Evolutionary conservation across 2,797 vertebrate genomes (phyloP).

Genomic region (Brachyrhaphis roseni): DNA sequence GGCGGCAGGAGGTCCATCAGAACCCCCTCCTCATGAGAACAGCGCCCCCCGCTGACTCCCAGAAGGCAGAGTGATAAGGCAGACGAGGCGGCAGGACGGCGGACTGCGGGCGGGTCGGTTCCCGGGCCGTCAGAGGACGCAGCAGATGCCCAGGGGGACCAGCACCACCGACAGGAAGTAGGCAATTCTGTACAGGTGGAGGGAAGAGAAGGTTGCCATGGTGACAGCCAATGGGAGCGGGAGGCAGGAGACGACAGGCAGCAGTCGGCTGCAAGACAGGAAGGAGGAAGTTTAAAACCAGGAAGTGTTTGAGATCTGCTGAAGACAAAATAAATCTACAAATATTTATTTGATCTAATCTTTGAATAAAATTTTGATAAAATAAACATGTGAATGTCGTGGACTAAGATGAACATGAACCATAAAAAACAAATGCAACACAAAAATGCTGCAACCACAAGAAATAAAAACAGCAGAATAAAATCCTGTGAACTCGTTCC

Average conservation of each 20-base stretch:
- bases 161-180: conserved; percentile 86
- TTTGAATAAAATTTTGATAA: too few relatives aligned
- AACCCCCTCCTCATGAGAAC: background rate
- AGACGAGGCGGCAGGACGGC: conserved; percentile 63
- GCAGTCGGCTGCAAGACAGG: conserved; percentile 83
- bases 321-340: too few relatives aligned
- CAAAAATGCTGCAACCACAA: too few relatives aligned
- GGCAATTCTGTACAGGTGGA: conserved; percentile 90
- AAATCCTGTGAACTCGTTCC: too few relatives aligned
- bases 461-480: too few relatives aligned
- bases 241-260: conserved; percentile 81
- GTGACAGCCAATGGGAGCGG: conserved; percentile 86
- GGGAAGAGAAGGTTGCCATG: conserved; percentile 87
- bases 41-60: conserved; percentile 20
- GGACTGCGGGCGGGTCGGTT: conserved; percentile 19
- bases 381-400: too few relatives aligned
- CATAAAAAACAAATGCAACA: too few relatives aligned
- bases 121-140: conserved; percentile 80
- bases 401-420: too few relatives aligned
- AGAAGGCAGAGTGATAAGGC: conserved; percentile 73
- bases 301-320: too few relatives aligned
- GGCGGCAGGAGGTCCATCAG: conserved; percentile 58
- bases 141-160: conserved; percentile 83
- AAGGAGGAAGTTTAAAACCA: background rate
- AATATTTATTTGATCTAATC: too few relatives aligned